Conservation (phyloP, 2,113 vertebrate genomes). For the Grammomys surdaster region DNA sequence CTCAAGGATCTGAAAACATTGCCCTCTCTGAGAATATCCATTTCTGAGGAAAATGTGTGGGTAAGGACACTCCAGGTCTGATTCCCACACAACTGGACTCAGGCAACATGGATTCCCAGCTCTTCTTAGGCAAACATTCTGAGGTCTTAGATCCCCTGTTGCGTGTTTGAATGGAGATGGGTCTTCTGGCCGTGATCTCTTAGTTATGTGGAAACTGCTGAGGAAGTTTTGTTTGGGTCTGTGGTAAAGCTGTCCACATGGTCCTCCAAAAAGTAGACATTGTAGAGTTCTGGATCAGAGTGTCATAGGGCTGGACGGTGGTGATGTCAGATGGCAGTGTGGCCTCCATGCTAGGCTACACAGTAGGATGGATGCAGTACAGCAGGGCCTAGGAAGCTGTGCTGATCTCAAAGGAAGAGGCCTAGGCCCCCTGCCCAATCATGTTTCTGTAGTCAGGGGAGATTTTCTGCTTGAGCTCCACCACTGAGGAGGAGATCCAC, state of each 20-base stretch:
- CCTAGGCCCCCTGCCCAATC: conserved; percentile 49
- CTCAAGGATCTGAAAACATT: background rate
- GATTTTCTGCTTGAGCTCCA: conserved; percentile 55
- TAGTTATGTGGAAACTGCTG: too few species aligned
- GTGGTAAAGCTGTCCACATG: accelerated
- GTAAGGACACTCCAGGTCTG: accelerated
- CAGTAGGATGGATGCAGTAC: accelerated
- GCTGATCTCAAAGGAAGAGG: accelerated
- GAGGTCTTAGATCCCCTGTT: background rate
- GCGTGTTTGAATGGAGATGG: accelerated
- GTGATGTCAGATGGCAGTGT: background rate
- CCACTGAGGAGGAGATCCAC: conserved; percentile 71
- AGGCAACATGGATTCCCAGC: accelerated
- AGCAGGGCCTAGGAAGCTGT: background rate
- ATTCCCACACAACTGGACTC: accelerated
- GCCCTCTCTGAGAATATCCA: background rate
- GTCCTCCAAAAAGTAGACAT: background rate
- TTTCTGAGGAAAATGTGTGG: background rate
- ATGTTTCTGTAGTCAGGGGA: conserved; percentile 76
- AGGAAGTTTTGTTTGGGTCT: too few species aligned
- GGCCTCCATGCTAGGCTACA: background rate
- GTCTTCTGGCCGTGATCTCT: accelerated
- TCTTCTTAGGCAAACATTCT: accelerated
- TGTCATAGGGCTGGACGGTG: too few species aligned
- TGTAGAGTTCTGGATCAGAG: background rate